Evolutionary conservation across 92 coral and sea anemone genomes (phyloP).

Genomic region (Phenganax marumi): DNA sequence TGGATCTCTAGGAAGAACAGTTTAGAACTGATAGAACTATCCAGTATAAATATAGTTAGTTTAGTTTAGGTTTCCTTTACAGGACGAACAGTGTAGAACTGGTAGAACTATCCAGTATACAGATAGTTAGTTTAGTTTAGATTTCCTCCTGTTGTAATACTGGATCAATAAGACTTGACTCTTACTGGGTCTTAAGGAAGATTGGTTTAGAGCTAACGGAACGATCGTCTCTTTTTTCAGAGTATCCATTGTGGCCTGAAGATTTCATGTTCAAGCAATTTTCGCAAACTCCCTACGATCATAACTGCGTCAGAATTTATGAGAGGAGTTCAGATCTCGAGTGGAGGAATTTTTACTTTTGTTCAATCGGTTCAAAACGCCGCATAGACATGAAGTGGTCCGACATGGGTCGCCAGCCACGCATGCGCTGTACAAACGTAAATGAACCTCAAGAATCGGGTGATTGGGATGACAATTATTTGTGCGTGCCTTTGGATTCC

Average conservation of each 20-base stretch:
- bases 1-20: too few relatives aligned
- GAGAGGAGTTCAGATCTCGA: constrained; percentile 64
- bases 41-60: too few relatives aligned
- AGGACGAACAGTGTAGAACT: too few relatives aligned
- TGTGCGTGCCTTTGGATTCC: constrained; percentile 67
- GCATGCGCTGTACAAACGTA: constrained; percentile 71
- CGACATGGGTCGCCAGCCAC: constrained; percentile 53
- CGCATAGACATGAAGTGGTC: constrained; percentile 78
- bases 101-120: too few relatives aligned
- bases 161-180: too few relatives aligned
- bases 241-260: constrained; percentile 82
- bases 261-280: constrained; percentile 72
- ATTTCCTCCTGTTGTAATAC: too few relatives aligned
- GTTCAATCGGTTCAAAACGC: constrained; percentile 75
- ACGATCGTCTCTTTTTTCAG: constrained; percentile 53
- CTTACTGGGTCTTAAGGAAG: too few relatives aligned
- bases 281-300: constrained; percentile 52
- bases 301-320: constrained; percentile 68
- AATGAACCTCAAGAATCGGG: constrained; percentile 59
- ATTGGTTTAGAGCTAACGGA: neutral
- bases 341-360: constrained; percentile 71
- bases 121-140: too few relatives aligned
- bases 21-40: too few relatives aligned
- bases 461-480: constrained; percentile 77
- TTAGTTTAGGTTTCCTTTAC: too few relatives aligned